Evolutionary conservation across 2,797 vertebrate genomes (phyloP).

Genomic region (Austrolebias charrua): DNA sequence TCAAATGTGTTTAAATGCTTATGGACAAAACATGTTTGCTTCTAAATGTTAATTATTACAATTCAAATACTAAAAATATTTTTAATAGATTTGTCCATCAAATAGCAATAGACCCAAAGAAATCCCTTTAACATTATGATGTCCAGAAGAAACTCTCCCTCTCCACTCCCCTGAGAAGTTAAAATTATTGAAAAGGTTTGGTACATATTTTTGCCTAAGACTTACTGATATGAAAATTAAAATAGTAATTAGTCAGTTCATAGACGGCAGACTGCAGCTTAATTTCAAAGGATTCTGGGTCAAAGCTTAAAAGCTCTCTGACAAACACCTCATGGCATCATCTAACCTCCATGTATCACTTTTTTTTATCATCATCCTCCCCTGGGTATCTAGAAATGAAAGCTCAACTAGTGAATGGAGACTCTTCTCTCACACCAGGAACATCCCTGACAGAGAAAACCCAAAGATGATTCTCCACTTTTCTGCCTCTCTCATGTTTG

Average conservation of each 20-base stretch:
- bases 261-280: conserved; percentile 15
- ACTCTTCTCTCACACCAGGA: conserved; percentile 64
- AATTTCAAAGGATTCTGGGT: conserved; percentile 31
- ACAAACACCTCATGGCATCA: conserved; percentile 45
- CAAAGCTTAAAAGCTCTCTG: conserved; percentile 26
- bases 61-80: not conserved
- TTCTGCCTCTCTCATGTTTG: conserved; percentile 12
- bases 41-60: not conserved
- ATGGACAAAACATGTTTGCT: not conserved
- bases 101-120: not conserved
- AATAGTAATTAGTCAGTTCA: not conserved
- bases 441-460: conserved; percentile 53
- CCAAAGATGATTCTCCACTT: conserved; percentile 30
- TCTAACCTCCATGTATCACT: conserved; percentile 48
- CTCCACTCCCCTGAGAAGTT: too few species aligned
- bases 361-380: conserved; percentile 42
- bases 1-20: not conserved
- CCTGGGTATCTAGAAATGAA: conserved; percentile 54
- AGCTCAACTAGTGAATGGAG: conserved; percentile 54
- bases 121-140: not conserved
- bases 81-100: not conserved
- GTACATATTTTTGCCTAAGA: too few species aligned
- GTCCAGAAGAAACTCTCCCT: not conserved
- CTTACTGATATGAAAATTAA: not conserved
- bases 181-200: too few species aligned